Conservation (phyloP, 2,888 invertebrate species). For the Drosophila neonasuta region DNA sequence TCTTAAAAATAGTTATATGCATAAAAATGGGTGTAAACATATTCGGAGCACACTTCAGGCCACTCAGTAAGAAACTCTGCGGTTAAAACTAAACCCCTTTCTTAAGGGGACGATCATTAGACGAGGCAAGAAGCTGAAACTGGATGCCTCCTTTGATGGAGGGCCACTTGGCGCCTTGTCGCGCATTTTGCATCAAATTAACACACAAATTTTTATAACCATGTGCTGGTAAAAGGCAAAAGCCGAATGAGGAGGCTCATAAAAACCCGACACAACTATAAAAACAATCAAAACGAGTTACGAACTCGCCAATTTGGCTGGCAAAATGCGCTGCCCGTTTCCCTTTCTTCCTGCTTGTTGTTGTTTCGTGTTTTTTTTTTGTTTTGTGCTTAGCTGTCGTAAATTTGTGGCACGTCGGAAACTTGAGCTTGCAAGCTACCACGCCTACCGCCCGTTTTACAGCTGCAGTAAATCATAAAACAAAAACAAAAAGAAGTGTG, state of each 20-base stretch:
- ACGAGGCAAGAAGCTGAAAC: slow-evolving; percentile 14
- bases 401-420: slow-evolving; percentile 59
- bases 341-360: background rate
- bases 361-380: slow-evolving; percentile 16
- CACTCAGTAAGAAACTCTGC: background rate
- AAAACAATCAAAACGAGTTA: slow-evolving; percentile 74
- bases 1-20: background rate
- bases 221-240: slow-evolving; percentile 24
- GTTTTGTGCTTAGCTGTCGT: slow-evolving; percentile 49
- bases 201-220: slow-evolving; percentile 72
- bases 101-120: slow-evolving; percentile 44
- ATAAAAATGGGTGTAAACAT: background rate
- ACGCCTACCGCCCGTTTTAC: slow-evolving; percentile 56
- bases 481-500: slow-evolving; percentile 29
- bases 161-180: slow-evolving; percentile 58
- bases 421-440: slow-evolving; percentile 56
- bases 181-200: slow-evolving; percentile 70
- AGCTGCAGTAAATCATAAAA: slow-evolving; percentile 68
- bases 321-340: slow-evolving; percentile 1
- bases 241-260: slow-evolving; percentile 35
- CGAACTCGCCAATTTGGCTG: slow-evolving; percentile 65
- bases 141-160: slow-evolving; percentile 12
- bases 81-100: slow-evolving; percentile 1
- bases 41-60: background rate
- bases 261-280: slow-evolving; percentile 68